Percentiles rank a stretch among this genome's conserved stretches.
Conservation (phyloP, 2,888 invertebrate species). For the Isotomurus palustris region DNA sequence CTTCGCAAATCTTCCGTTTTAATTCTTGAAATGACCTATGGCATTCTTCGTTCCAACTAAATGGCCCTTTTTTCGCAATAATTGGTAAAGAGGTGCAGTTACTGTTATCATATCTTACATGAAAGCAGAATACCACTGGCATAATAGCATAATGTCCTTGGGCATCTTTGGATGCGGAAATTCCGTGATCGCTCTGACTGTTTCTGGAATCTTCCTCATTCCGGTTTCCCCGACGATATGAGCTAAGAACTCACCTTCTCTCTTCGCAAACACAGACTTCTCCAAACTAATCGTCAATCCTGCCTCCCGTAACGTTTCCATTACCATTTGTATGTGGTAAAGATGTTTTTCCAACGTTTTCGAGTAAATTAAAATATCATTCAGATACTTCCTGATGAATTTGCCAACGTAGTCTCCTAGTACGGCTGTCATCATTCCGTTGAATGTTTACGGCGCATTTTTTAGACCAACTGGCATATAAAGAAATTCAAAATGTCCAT, state of each 20-base stretch:
- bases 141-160: constrained; percentile 40
- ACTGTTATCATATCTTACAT: constrained; percentile 37
- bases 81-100: constrained; percentile 36
- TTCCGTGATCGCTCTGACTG: constrained; percentile 28
- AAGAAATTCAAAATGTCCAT: constrained; percentile 11
- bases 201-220: constrained; percentile 34
- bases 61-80: constrained; percentile 18
- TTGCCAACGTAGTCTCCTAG: constrained; percentile 12
- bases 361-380: constrained; percentile 27
- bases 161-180: constrained; percentile 33
- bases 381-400: constrained; percentile 12
- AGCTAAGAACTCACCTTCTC: constrained; percentile 33
- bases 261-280: constrained; percentile 29
- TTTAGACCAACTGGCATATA: constrained; percentile 25
- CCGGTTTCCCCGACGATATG: constrained; percentile 31
- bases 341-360: constrained; percentile 25
- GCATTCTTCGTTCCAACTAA: constrained; percentile 16
- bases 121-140: constrained; percentile 43
- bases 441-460: constrained; percentile 20
- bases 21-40: constrained; percentile 23
- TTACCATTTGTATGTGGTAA: constrained; percentile 29
- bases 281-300: constrained; percentile 38
- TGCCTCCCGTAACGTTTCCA: constrained; percentile 30
- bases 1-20: constrained; percentile 11
- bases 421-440: constrained; percentile 17